These are phyloP conservation scores for Prenolepis imparis DNA, from an alignment of 2,888 invertebrate genomes.

Conservation along the genomic window DNA sequence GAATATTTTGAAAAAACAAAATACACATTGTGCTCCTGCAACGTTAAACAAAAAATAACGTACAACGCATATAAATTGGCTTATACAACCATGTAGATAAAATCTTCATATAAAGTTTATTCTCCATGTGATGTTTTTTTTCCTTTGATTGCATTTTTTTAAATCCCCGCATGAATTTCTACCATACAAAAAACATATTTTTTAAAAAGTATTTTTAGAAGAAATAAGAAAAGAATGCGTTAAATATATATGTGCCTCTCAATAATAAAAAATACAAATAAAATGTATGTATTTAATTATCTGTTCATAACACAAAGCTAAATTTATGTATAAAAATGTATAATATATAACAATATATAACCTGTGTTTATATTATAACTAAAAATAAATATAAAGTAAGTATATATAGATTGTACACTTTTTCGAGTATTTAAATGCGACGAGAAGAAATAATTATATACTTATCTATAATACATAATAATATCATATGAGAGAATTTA, in stretches of 20 bases:
- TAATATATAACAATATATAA: conserved; percentile 16
- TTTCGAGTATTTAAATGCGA: conserved; percentile 11
- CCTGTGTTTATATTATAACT: not conserved
- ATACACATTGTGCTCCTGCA: not conserved
- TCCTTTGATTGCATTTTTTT: not conserved
- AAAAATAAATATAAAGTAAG: conserved; percentile 40
- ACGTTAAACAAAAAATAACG: not conserved
- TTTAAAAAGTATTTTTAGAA: not conserved
- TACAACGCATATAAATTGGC: not conserved
- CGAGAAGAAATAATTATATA: not conserved
- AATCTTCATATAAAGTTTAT: not conserved
- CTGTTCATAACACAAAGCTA: conserved; percentile 8
- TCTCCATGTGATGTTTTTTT: not conserved
- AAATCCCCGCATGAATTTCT: not conserved
- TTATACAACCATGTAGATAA: not conserved
- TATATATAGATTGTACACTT: conserved; percentile 15
- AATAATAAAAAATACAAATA: not conserved
- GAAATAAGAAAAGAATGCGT: not conserved
- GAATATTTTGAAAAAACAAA: not conserved
- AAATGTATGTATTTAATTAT: conserved; percentile 29
- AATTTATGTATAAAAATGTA: conserved; percentile 24
- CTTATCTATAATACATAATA: not conserved
- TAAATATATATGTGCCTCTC: not conserved
- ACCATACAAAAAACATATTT: not conserved
- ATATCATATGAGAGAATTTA: conserved; percentile 5